Evolutionary conservation across 2,113 vertebrate genomes (phyloP), one percentile per base, ranked within the genome.

Genomic region (Clarias magur): DNA sequence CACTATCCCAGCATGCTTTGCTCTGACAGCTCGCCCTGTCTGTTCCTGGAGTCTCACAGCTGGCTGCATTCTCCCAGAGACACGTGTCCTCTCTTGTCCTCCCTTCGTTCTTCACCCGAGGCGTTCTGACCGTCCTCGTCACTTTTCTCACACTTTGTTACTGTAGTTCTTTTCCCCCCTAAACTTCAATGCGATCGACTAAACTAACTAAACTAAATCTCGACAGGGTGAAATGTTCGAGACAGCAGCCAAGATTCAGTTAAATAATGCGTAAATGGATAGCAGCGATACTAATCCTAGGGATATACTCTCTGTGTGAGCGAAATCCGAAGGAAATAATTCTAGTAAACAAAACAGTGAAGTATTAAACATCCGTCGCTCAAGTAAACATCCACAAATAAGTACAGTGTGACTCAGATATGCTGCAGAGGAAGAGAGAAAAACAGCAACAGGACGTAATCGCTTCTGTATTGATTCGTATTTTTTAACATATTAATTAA

Each of bases 1-100:
- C 87, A 75, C 34, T 16, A 80, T 85, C 79, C 85, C 79, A 89
- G 82, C 84, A 88, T 79, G 82, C 85, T 21, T 80, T 83, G 72
- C 80, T 83, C 85, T 87, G 88, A 89, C 88, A 89, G 88, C 72
- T 88, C 79, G 83, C 88, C 89, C 88, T 83, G 79, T 85, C 86
- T 87, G 85, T 79, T 90, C 86, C 30, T 79, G 73, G 83, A 80
- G 78, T 83, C 73, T 80, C 83, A 85, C 78, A 83, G 85, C 89
- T 90, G 88, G 57, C 81, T 88, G 75, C 57, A 3, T 83, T 62
- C 89, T 87, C 73, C 68, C 73, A 53, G 82, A 87, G 89, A 90
- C 88, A 87, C 53, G 25, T 75, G 87, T 90, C 88, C 86, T 87
- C 88, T 85, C 60, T 80, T 80, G 85, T 89, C 88, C 88, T 90